Evolutionary conservation across 64 coral and sea anemone species (phyloP).

Genomic region (Actinia equina): DNA sequence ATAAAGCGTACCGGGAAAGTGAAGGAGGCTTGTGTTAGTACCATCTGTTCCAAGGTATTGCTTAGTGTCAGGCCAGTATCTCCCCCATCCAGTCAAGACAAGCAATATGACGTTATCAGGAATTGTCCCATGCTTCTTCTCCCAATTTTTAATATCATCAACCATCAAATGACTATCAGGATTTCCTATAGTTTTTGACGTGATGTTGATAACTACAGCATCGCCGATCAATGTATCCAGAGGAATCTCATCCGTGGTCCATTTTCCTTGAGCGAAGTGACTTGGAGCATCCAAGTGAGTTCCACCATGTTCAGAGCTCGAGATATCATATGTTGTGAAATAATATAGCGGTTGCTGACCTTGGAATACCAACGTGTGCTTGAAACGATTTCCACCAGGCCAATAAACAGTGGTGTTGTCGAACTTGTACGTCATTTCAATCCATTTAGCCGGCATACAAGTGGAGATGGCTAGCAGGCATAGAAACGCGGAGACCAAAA

Average conservation of each 20-base stretch:
- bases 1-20: constrained; percentile 54
- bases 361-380: constrained; percentile 30
- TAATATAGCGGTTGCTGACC: constrained; percentile 27
- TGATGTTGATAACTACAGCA: constrained; percentile 76
- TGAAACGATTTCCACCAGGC: constrained; percentile 42
- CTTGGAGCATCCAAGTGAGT: constrained; percentile 74
- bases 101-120: constrained; percentile 54
- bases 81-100: constrained; percentile 42
- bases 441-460: constrained; percentile 19
- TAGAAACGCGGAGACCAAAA: neutral
- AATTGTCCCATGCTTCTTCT: constrained; percentile 51
- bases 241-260: constrained; percentile 63
- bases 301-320: constrained; percentile 66
- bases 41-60: constrained; percentile 61
- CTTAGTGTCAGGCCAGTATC: constrained; percentile 46
- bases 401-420: constrained; percentile 66
- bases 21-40: constrained; percentile 27
- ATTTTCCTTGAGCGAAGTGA: constrained; percentile 45
- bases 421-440: constrained; percentile 68
- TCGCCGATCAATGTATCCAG: constrained; percentile 62
- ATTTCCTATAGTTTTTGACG: constrained; percentile 38
- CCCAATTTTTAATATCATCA: constrained; percentile 59
- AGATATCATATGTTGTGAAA: constrained; percentile 57
- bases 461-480: neutral
- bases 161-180: constrained; percentile 45